Conservation (phyloP, 2,113 vertebrate genomes). For the Podilymbus podiceps region DNA sequence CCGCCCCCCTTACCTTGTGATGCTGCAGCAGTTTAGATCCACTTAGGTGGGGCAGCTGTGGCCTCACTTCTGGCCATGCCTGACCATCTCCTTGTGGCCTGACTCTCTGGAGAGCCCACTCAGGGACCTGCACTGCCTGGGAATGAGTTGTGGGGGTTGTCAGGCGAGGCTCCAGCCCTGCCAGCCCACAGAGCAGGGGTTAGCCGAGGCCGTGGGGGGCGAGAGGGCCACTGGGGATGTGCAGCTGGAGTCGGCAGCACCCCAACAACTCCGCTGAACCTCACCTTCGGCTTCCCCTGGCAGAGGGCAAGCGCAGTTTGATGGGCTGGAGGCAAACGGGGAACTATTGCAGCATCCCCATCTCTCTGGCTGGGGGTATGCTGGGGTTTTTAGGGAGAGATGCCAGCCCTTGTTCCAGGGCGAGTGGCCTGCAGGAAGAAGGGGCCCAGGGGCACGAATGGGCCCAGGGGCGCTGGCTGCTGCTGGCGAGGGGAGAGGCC, state of each 20-base stretch:
- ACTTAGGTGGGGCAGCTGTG: neutral
- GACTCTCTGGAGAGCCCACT: neutral
- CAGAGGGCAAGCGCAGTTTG: no score
- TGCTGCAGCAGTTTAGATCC: neutral
- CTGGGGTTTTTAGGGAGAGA: neutral
- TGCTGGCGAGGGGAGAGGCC: neutral
- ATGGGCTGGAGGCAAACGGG: neutral
- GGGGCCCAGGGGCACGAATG: no score
- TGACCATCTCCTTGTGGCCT: neutral
- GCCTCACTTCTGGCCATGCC: neutral
- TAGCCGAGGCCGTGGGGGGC: accelerated
- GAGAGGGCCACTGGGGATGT: accelerated
- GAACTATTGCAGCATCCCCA: neutral
- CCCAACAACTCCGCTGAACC: neutral
- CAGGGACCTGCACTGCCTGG: neutral
- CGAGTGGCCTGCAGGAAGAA: neutral
- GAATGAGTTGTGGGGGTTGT: accelerated
- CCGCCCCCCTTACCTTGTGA: neutral
- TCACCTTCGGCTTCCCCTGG: neutral
- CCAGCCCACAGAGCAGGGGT: neutral
- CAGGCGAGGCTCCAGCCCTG: neutral
- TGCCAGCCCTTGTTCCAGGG: neutral
- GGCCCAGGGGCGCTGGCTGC: neutral
- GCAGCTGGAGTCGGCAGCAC: accelerated
- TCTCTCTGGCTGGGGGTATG: neutral